Evolutionary conservation across 2,888 invertebrate species (phyloP).

Genomic region (Autographa gamma): DNA sequence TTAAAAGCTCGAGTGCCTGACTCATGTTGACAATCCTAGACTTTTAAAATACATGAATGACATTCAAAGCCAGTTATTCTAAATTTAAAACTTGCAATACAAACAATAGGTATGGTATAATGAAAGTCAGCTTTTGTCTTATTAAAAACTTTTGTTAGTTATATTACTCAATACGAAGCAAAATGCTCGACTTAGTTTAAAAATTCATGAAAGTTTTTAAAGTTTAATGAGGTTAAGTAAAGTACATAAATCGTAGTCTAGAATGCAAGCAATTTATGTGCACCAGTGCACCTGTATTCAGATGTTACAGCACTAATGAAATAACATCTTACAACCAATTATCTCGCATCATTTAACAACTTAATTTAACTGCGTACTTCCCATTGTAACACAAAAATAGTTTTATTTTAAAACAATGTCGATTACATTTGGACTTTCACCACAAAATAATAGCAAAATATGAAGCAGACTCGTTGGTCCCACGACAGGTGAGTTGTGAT

Average conservation of each 20-base stretch:
- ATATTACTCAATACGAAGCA: background rate
- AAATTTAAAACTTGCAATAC: background rate
- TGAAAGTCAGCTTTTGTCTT: no score
- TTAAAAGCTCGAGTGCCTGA: background rate
- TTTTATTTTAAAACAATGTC: slow-evolving; percentile 35
- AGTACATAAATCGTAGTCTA: background rate
- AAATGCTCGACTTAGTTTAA: background rate
- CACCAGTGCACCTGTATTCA: background rate
- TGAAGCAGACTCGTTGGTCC: slow-evolving; percentile 58
- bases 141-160: no score
- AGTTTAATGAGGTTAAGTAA: background rate
- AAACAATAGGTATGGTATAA: background rate
- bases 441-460: slow-evolving; percentile 53
- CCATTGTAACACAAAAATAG: slow-evolving; percentile 17
- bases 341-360: slow-evolving; percentile 14
- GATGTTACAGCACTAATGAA: background rate
- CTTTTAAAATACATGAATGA: background rate
- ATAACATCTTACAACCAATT: slow-evolving; percentile 11
- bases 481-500: slow-evolving; percentile 64
- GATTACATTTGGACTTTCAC: slow-evolving; percentile 58
- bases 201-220: background rate
- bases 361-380: slow-evolving; percentile 15
- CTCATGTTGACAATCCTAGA: background rate
- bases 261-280: background rate
- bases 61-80: background rate